Evolutionary conservation across 2,113 vertebrate genomes (phyloP), one percentile per base, ranked within the genome.

Genomic region (Recurvirostra avosetta): DNA sequence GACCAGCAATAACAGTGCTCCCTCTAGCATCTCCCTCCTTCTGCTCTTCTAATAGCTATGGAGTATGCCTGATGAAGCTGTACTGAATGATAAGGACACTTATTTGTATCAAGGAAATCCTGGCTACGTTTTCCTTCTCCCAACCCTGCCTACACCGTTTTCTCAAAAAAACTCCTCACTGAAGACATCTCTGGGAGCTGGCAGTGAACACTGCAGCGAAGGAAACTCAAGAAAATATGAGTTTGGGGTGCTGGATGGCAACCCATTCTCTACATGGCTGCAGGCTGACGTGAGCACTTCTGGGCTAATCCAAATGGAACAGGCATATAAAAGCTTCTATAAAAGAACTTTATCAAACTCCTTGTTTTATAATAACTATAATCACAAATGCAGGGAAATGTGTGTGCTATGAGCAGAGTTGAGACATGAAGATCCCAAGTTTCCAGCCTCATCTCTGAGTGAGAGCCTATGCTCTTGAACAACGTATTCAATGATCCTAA

Each of bases 121-220:
- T 79, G 30, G 29, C 19, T 56, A 38, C 6, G 1, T 15, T 75
- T 80, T 34, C 7, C 5, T 63, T 67, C 58, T 80, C 27, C 62
- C 30, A 63, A 3, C 9, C 7, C n/a, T 36, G 22, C 30, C 43
- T 43, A 49, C 50, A 43, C 45, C 1, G 17, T 72, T 85, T 90
- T 75, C 45, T 74, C 5, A 20, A 56, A 34, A 58, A 58, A 36
- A 21, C 6, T 65, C 15, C 30, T 38, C 18, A 26, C 29, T 68
- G 52, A 82, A 67, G 30, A 88, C 2, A 56, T 40, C 21, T 75
- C 34, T 65, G 38, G n/a, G 22, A 86, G 25, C 14, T 74, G 41
- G 3, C 3, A 3, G 12, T 6, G 30, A 92, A 20, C 0, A 0
- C 11, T 67, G 16, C 14, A 47, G 23, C 32, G 36, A 74, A 49